Evolutionary conservation across 2,797 vertebrate genomes (phyloP), one percentile per base, ranked within the genome.

Genomic region (Pantherophis alleghaniensis): DNA sequence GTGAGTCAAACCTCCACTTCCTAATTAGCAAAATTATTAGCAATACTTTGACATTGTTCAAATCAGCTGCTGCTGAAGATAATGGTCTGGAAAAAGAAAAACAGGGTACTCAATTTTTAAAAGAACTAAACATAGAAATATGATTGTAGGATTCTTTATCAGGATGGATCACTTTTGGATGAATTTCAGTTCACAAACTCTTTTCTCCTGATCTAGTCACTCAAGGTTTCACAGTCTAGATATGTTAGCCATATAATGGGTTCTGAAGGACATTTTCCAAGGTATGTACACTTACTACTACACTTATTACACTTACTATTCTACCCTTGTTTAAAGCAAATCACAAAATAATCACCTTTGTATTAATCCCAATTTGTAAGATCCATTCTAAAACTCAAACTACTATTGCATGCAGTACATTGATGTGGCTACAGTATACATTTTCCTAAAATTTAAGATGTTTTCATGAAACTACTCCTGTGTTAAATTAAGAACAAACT

Each of bases 221-320:
- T 69, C n/a, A 69, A 69, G 66, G n/a, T 79, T 79, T 42, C 69
- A 79, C 32, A 42, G 32, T 79, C 32, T 42, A 37, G 9, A 47
- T 83, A 83, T 47, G 20, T 47, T 83, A 47, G 37, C 20, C 18
- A 42, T 83, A 83, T 96, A 96, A 95, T 94, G 91, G 90, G 91
- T 90, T 74, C 94, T 95, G 90, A 56, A 90, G 26, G 47, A 79
- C 11, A 28, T 24, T 32, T 60, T 60, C 32, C 28, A 90, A 26
- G 55, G 3, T 92, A 86, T 86, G 57, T 74, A 59, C 51, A 53
- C 1, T 53, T 53, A 53, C 51, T 53, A 53, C 51, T 53, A 53
- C 51, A 53, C 51, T 53, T 53, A 53, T 93, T 90, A 93, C 26
- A 90, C 59, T 56, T 83, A 32, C n/a, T 57, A 57, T 2, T 37